Conservation (phyloP, 1,140 invertebrate genomes). For the Caenorhabditis elegans region DNA sequence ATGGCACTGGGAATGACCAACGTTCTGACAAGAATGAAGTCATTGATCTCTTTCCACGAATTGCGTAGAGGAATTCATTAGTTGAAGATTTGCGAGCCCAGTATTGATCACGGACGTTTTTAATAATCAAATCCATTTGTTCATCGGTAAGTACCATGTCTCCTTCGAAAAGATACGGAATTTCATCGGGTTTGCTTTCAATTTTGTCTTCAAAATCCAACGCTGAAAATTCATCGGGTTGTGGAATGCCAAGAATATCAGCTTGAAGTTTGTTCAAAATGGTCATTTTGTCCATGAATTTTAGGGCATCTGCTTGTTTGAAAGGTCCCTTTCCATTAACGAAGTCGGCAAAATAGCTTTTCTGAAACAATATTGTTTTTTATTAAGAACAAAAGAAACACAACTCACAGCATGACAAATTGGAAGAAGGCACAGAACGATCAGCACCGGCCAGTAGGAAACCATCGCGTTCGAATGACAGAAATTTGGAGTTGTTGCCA, state of each 20-base stretch:
- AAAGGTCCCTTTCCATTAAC: not conserved
- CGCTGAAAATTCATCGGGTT: not conserved
- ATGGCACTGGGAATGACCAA: slow-evolving; percentile 39
- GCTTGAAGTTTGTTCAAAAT: slow-evolving; percentile 15
- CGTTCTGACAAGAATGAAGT: slow-evolving; percentile 8
- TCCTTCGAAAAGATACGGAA: slow-evolving; percentile 41
- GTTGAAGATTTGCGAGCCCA: not conserved
- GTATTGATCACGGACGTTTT: slow-evolving; percentile 1
- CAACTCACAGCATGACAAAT: not conserved
- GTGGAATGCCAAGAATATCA: not conserved
- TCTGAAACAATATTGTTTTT: not conserved
- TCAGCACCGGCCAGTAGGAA: not conserved
- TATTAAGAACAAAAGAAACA: too few species aligned
- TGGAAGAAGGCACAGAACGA: not conserved
- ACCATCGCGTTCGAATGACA: slow-evolving; percentile 4
- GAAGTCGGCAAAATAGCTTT: not conserved
- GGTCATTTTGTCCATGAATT: not conserved
- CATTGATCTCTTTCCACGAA: slow-evolving; percentile 25
- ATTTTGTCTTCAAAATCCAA: not conserved
- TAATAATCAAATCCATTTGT: slow-evolving; percentile 7
- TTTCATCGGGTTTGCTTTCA: slow-evolving; percentile 28
- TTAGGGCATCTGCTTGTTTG: not conserved
- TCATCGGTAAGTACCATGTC: slow-evolving; percentile 37
- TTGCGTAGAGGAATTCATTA: not conserved
- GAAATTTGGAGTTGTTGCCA: not conserved